Conservation (phyloP, 2,797 vertebrate species). For the Amniataba percoides region DNA sequence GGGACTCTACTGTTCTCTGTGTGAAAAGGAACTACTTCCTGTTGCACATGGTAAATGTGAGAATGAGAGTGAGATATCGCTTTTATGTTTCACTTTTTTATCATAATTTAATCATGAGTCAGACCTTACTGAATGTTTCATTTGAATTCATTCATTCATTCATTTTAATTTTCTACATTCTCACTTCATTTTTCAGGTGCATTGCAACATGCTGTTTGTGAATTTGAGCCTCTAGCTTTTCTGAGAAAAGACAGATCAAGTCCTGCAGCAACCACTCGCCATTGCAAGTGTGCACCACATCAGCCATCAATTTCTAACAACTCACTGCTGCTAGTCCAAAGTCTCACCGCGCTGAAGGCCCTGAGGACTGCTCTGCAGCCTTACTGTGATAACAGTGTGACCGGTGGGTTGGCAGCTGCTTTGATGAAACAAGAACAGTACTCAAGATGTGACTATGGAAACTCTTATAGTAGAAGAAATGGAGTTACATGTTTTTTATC, state of each 20-base stretch:
- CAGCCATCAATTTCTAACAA: background rate
- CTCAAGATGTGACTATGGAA: background rate
- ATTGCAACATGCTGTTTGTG: constrained; percentile 55
- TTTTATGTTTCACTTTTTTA: background rate
- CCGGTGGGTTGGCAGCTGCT: constrained; percentile 42
- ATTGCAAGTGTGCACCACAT: constrained; percentile 44
- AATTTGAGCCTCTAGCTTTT: constrained; percentile 60
- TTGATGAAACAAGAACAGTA: background rate
- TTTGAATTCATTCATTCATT: background rate
- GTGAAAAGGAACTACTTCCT: constrained; percentile 78
- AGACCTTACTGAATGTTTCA: background rate
- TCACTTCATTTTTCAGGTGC: constrained; percentile 64
- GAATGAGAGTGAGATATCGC: background rate
- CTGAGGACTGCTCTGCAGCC: constrained; percentile 55
- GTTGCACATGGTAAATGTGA: constrained; percentile 73
- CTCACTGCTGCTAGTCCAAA: constrained; percentile 60
- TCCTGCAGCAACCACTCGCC: constrained; percentile 1
- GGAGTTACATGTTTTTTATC: background rate
- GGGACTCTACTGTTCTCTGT: constrained; percentile 78
- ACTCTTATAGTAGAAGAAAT: background rate
- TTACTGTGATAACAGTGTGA: constrained; percentile 23
- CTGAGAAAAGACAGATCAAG: constrained; percentile 64
- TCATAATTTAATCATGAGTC: background rate
- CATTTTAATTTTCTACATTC: background rate
- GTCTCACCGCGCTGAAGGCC: constrained; percentile 18